Conservation (phyloP, 2,797 vertebrate species). For the Meriones psammophilus region DNA sequence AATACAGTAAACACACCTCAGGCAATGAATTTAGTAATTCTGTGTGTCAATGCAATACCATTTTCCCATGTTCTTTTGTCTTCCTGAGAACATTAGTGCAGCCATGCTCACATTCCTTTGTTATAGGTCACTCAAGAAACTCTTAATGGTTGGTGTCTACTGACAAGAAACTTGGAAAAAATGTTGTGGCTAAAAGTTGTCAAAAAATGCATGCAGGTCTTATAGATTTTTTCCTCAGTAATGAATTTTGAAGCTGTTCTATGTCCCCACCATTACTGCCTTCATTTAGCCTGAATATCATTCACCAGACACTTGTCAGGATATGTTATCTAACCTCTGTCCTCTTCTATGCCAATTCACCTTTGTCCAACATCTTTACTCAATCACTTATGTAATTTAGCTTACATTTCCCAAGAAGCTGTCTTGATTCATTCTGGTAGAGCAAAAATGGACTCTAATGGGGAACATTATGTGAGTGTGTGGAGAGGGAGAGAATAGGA, state of each 20-base stretch:
- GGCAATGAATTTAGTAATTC: slow-evolving; percentile 17
- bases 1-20: not conserved
- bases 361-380: not conserved
- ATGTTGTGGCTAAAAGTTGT: not conserved
- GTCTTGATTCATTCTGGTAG: not conserved
- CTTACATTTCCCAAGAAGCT: not conserved
- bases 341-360: fast-evolving
- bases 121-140: slow-evolving; percentile 32
- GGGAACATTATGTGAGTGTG: not conserved
- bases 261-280: not conserved
- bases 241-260: not conserved
- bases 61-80: slow-evolving; percentile 29
- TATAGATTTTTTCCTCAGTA: not conserved
- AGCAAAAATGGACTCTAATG: not conserved
- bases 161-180: slow-evolving; percentile 1
- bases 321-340: not conserved
- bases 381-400: not conserved
- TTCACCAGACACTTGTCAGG: not conserved
- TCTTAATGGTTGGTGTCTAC: not conserved
- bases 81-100: slow-evolving; percentile 42
- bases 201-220: not conserved
- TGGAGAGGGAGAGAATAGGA: not conserved
- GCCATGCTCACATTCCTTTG: slow-evolving; percentile 4
- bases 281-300: not conserved
- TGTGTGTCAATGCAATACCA: not conserved